Conservation (phyloP, 1,140 invertebrate genomes). For the Drosophila pseudoobscura region DNA sequence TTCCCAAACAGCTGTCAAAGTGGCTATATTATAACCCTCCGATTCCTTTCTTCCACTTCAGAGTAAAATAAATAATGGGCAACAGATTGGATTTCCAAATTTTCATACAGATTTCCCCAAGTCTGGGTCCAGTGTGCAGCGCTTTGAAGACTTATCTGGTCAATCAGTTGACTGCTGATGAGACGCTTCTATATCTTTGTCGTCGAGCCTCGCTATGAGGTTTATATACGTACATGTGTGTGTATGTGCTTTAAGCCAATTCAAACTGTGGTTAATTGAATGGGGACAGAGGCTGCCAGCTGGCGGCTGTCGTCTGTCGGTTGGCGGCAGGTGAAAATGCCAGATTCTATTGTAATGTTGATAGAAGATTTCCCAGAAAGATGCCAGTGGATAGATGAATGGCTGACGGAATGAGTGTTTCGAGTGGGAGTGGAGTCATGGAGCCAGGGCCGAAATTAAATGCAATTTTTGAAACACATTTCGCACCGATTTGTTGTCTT, state of each 20-base stretch:
- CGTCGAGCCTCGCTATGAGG: no score
- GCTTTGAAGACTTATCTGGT: slow-evolving; percentile 22
- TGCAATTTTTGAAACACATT: slow-evolving; percentile 16
- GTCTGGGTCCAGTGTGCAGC: no score
- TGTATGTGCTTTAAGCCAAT: slow-evolving; percentile 66
- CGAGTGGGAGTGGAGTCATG: slow-evolving; percentile 4
- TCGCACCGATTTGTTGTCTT: background rate
- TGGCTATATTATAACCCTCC: no score
- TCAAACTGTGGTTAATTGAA: slow-evolving; percentile 52
- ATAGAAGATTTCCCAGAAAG: slow-evolving; percentile 15
- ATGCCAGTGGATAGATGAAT: no score
- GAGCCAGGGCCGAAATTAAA: slow-evolving; percentile 1
- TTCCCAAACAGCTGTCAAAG: no score
- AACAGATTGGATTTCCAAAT: no score
- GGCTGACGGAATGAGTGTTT: background rate
- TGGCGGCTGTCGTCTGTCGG: background rate
- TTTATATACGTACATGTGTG: slow-evolving; percentile 50
- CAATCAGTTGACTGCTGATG: slow-evolving; percentile 28
- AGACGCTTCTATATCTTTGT: slow-evolving; percentile 23
- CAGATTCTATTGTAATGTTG: slow-evolving; percentile 43
- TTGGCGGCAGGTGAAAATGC: slow-evolving; percentile 45
- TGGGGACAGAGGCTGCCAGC: background rate
- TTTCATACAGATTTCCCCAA: no score
- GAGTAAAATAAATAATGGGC: no score
- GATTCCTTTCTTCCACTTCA: no score